Conservation (phyloP, 2,888 invertebrate genomes). For the Cantharis rustica region DNA sequence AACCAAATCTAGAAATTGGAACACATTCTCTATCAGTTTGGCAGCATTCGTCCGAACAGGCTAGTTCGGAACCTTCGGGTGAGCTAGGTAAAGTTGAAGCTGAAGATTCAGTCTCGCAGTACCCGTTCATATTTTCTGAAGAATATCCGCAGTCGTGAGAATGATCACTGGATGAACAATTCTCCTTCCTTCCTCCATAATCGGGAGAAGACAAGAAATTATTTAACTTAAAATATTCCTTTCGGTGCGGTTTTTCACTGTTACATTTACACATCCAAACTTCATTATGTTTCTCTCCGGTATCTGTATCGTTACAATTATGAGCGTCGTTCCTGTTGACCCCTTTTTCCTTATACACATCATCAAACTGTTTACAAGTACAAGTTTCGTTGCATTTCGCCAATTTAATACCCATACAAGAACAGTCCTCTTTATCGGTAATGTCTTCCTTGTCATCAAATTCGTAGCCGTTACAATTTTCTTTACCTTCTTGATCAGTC, state of each 20-base stretch:
- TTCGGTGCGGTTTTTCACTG: constrained; percentile 29
- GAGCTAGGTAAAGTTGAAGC: constrained; percentile 83
- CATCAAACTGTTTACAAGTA: constrained; percentile 39
- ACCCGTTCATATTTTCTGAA: constrained; percentile 79
- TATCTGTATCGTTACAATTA: constrained; percentile 11
- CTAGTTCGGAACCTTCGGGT: constrained; percentile 88
- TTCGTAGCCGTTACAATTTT: constrained; percentile 39
- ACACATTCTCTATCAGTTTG: constrained; percentile 66
- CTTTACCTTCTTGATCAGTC: constrained; percentile 55
- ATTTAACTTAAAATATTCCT: constrained; percentile 45
- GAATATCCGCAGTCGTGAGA: constrained; percentile 88
- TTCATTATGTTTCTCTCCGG: constrained; percentile 31
- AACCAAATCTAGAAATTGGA: constrained; percentile 46
- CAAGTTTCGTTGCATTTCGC: constrained; percentile 42
- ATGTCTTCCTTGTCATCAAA: constrained; percentile 46
- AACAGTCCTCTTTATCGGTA: constrained; percentile 34
- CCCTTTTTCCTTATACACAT: constrained; percentile 24
- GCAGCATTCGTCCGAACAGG: constrained; percentile 87
- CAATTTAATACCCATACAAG: constrained; percentile 31
- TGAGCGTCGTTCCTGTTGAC: constrained; percentile 10
- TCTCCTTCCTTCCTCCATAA: constrained; percentile 50
- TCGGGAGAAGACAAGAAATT: constrained; percentile 35
- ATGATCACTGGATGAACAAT: constrained; percentile 69
- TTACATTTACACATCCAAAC: constrained; percentile 48
- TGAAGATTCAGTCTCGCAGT: constrained; percentile 68